These are phyloP conservation scores for Sarcoramphus papa DNA, from an alignment of 2,797 vertebrate genomes.

Conservation along the genomic window DNA sequence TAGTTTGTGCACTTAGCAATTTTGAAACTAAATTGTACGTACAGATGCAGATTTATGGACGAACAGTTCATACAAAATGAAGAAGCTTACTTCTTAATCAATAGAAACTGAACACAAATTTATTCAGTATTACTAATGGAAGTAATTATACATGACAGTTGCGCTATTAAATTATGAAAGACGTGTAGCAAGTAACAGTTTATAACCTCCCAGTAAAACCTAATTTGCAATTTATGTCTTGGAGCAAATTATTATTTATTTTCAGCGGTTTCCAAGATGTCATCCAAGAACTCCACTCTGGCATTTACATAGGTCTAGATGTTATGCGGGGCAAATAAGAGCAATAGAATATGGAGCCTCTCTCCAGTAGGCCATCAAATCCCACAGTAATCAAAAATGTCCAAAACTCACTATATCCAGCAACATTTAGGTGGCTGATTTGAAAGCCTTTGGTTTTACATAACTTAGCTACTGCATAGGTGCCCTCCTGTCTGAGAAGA, in stretches of 20 bases:
- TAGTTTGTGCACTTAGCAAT: neutral
- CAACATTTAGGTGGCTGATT: neutral
- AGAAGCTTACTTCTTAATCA: conserved; percentile 55
- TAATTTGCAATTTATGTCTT: conserved; percentile 8
- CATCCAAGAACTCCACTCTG: neutral
- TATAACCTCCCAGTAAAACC: conserved; percentile 23
- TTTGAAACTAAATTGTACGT: neutral
- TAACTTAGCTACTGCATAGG: neutral
- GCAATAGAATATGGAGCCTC: neutral
- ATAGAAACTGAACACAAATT: conserved; percentile 50
- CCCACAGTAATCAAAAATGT: neutral
- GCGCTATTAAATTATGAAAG: conserved; percentile 38
- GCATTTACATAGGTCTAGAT: neutral
- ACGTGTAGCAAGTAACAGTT: neutral
- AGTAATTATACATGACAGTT: conserved; percentile 38
- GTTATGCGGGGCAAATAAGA: neutral
- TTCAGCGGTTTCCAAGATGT: neutral
- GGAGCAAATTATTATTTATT: conserved; percentile 31
- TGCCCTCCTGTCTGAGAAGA: neutral
- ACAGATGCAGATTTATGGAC: conserved; percentile 13
- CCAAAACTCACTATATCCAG: neutral
- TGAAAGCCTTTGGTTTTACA: neutral
- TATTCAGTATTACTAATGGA: conserved; percentile 39
- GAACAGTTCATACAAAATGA: conserved; percentile 4
- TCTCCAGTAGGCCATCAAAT: neutral